phyloP scores from a whole-genome alignment of 1,140 invertebrate species.

The Drosophila navojoa region DNA sequence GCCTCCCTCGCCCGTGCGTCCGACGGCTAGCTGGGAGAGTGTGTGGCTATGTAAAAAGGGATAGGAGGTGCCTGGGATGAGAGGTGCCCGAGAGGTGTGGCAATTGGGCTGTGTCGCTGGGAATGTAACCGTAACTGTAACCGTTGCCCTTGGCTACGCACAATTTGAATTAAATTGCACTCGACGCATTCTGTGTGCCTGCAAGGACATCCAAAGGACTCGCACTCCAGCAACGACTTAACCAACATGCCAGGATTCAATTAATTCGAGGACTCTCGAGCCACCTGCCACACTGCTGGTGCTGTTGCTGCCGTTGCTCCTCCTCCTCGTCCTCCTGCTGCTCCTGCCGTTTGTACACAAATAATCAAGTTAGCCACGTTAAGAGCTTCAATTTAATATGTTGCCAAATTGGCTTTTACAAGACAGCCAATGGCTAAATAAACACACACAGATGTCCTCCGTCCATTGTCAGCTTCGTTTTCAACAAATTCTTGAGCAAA shows the following conservation, averaged over 20 bases:
- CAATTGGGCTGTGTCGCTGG: constrained; percentile 17
- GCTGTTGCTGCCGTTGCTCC: constrained; percentile 15
- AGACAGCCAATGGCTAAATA: constrained; percentile 12
- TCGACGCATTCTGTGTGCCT: constrained; percentile 57
- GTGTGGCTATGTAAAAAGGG: not conserved
- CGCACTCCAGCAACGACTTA: constrained; percentile 3
- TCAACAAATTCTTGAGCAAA: constrained; percentile 13
- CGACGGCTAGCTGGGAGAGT: too few relatives aligned
- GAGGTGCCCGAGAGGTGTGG: not conserved
- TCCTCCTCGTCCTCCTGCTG: not conserved
- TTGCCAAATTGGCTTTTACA: constrained; percentile 37
- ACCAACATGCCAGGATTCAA: constrained; percentile 55
- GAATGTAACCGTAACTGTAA: constrained; percentile 40
- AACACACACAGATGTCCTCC: constrained; percentile 2
- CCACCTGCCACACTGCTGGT: constrained; percentile 20
- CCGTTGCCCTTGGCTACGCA: constrained; percentile 73
- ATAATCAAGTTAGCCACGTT: constrained; percentile 59
- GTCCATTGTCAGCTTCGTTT: constrained; percentile 5
- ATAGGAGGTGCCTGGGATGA: not conserved
- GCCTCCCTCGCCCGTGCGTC: too few relatives aligned
- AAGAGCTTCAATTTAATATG: constrained; percentile 35
- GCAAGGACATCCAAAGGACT: constrained; percentile 3
- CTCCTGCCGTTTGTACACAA: constrained; percentile 42
- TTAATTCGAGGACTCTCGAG: constrained; percentile 49
- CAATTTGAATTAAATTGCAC: constrained; percentile 80